These are phyloP conservation scores for Adelphocoris suturalis DNA, from an alignment of 2,888 invertebrate genomes.

Conservation along the genomic window DNA sequence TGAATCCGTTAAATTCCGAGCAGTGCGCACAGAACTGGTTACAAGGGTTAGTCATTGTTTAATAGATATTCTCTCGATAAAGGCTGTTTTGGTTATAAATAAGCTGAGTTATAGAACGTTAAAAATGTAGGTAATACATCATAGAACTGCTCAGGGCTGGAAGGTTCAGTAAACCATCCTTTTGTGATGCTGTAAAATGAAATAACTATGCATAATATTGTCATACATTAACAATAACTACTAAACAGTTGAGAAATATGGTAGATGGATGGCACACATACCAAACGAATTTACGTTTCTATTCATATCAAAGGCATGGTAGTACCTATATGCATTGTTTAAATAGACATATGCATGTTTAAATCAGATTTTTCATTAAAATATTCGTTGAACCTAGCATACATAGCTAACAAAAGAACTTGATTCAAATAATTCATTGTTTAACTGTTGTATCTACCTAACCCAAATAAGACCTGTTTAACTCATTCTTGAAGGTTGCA, in stretches of 20 bases:
- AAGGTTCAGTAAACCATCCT: background rate
- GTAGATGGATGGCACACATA: too few relatives aligned
- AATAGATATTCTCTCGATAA: background rate
- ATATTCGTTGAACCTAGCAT: too few relatives aligned
- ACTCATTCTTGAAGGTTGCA: too few relatives aligned
- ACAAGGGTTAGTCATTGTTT: background rate
- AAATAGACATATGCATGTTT: too few relatives aligned
- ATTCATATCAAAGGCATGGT: too few relatives aligned
- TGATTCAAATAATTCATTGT: too few relatives aligned
- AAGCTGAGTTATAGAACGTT: background rate
- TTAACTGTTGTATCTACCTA: too few relatives aligned
- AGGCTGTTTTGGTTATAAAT: constrained; percentile 19
- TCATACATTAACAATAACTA: background rate
- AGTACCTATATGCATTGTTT: too few relatives aligned
- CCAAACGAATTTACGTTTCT: background rate
- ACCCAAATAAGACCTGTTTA: too few relatives aligned
- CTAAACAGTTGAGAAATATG: background rate
- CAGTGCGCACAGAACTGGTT: background rate
- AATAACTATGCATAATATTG: background rate
- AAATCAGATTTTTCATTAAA: too few relatives aligned
- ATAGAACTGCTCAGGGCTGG: constrained; percentile 41
- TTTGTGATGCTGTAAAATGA: background rate
- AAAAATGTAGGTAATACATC: background rate
- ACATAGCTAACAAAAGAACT: too few relatives aligned
- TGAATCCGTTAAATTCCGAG: background rate